Evolutionary conservation across 2,888 invertebrate species (phyloP).

Genomic region (Podotricha telesiphe): DNA sequence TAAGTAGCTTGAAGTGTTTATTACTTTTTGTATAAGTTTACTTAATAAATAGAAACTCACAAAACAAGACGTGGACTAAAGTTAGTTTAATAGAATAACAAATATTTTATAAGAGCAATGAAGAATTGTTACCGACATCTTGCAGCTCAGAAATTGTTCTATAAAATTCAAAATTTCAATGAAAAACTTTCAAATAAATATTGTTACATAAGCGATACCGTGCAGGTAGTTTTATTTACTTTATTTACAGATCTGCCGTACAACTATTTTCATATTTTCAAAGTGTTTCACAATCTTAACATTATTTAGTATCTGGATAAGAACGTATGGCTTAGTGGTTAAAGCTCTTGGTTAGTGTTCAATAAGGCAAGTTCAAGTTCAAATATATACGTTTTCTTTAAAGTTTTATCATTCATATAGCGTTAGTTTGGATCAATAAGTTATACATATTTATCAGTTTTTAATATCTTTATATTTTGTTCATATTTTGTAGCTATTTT

Average conservation of each 20-base stretch:
- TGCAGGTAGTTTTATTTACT: not conserved
- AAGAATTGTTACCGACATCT: constrained; percentile 17
- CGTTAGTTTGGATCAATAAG: no score
- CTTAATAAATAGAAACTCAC: not conserved
- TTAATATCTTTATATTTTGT: no score
- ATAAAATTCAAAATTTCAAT: constrained; percentile 14
- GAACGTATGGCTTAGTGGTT: no score
- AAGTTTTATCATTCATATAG: no score
- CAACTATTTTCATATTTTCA: not conserved
- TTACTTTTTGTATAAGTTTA: not conserved
- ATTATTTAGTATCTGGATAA: no score
- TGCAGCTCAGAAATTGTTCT: constrained; percentile 14
- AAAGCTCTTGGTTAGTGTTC: no score
- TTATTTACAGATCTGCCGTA: not conserved
- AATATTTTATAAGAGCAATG: constrained; percentile 15
- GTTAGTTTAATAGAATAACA: constrained; percentile 16
- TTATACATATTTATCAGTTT: no score
- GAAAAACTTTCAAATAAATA: constrained; percentile 1
- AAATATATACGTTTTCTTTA: no score
- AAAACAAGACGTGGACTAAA: constrained; percentile 1
- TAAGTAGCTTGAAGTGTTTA: no score
- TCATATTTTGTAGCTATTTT: no score
- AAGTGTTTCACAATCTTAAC: no score
- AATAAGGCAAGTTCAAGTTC: no score
- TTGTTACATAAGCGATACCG: constrained; percentile 4